phyloP scores from a whole-genome alignment of 2,888 invertebrate genomes.

The Aleiodes testaceus region DNA sequence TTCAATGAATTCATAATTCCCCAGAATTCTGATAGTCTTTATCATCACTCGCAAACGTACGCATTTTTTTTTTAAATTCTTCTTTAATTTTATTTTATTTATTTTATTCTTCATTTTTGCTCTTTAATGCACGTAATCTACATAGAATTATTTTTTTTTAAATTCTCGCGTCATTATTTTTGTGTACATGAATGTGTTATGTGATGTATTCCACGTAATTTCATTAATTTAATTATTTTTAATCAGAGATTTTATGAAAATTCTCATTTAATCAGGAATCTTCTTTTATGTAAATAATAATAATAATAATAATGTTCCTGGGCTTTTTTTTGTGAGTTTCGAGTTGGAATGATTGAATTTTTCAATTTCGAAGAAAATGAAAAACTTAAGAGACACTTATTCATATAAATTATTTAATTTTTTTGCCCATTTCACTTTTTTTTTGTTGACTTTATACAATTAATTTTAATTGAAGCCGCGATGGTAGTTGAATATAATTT shows the following conservation, averaged over 20 bases:
- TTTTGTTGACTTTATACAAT: conserved; percentile 4
- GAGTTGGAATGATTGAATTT: conserved; percentile 34
- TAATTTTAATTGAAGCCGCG: conserved; percentile 8
- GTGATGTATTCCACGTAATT: conserved; percentile 26
- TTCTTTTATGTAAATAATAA: too few species aligned
- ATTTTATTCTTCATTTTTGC: conserved; percentile 35
- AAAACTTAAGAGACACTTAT: conserved; percentile 32
- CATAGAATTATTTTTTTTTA: conserved; percentile 47
- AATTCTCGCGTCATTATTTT: conserved; percentile 6
- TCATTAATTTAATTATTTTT: conserved; percentile 28
- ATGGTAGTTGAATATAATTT: conserved; percentile 24
- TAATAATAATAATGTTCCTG: too few species aligned
- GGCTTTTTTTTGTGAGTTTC: too few species aligned
- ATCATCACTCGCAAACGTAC: conserved; percentile 46
- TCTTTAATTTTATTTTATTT: conserved; percentile 31
- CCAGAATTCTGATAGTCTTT: conserved; percentile 42
- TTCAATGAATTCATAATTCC: conserved; percentile 47
- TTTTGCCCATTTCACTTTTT: conserved; percentile 26
- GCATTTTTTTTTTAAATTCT: conserved; percentile 40
- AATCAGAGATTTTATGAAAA: not conserved
- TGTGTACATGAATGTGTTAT: conserved; percentile 28
- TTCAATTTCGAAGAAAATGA: conserved; percentile 29
- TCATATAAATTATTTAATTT: conserved; percentile 32
- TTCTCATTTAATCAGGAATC: too few species aligned
- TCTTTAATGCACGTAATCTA: conserved; percentile 48